Conservation (phyloP, 2,113 vertebrate genomes). For the Tringa solitaria region DNA sequence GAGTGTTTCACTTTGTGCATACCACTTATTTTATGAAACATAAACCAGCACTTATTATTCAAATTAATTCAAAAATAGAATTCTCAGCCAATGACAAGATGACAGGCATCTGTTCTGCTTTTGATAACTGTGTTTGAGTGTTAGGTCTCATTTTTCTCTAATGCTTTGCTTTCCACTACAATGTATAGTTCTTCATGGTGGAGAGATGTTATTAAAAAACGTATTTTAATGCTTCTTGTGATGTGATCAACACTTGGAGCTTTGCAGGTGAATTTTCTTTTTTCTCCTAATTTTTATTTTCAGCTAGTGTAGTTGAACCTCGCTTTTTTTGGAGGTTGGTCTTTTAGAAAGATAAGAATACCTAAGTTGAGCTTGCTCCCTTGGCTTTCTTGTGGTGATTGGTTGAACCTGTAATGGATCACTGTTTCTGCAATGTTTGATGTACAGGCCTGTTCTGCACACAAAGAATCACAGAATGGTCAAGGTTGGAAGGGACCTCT, state of each 20-base stretch:
- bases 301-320: background rate
- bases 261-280: background rate
- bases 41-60: background rate
- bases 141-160: background rate
- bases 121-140: background rate
- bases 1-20: accelerated
- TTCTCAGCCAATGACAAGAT: background rate
- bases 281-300: background rate
- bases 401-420: background rate
- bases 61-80: background rate
- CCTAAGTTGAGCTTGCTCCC: background rate
- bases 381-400: background rate
- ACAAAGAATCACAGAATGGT: too few species aligned
- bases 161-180: background rate
- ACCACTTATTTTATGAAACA: background rate
- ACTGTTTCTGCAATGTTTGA: background rate
- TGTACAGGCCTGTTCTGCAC: background rate
- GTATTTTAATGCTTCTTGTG: background rate
- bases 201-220: background rate
- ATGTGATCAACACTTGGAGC: background rate
- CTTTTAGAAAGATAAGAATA: background rate
- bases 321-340: background rate
- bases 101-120: background rate
- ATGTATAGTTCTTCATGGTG: background rate
- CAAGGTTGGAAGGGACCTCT: too few species aligned